phyloP scores from a whole-genome alignment of 2,797 vertebrate species.

The Avahi laniger region DNA sequence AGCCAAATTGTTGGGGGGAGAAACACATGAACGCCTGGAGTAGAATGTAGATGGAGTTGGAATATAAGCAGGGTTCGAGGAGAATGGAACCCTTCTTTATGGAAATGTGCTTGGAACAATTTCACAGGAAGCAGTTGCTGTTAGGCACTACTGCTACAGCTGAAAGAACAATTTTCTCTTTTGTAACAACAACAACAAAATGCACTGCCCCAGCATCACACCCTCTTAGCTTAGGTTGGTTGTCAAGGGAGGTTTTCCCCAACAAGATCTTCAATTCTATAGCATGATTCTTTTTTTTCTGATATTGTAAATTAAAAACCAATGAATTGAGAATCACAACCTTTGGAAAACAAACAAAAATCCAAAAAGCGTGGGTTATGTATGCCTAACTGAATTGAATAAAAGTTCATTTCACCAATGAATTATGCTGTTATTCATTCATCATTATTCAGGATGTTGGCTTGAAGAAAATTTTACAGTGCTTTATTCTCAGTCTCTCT shows the following conservation, averaged over 20 bases:
- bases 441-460: conserved; percentile 48
- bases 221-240: conserved; percentile 58
- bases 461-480: conserved; percentile 53
- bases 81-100: conserved; percentile 71
- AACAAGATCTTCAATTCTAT: conserved; percentile 56
- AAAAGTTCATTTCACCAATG: conserved; percentile 49
- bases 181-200: conserved; percentile 69
- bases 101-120: conserved; percentile 58
- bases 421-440: conserved; percentile 58
- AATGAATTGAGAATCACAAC: conserved; percentile 54
- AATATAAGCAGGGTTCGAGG: conserved; percentile 49
- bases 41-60: conserved; percentile 86
- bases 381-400: conserved; percentile 38
- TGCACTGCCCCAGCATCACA: conserved; percentile 42
- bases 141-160: conserved; percentile 54
- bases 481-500: conserved; percentile 15
- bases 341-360: conserved; percentile 57
- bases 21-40: conserved; percentile 78
- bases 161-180: conserved; percentile 57
- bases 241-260: conserved; percentile 60
- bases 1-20: conserved; percentile 82
- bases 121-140: conserved; percentile 65
- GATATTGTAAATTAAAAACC: conserved; percentile 64
- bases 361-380: not conserved
- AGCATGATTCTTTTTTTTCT: conserved; percentile 14